These are phyloP conservation scores for Leptinotarsa juncta DNA, from an alignment of 2,888 invertebrate genomes.

Conservation along the genomic window DNA sequence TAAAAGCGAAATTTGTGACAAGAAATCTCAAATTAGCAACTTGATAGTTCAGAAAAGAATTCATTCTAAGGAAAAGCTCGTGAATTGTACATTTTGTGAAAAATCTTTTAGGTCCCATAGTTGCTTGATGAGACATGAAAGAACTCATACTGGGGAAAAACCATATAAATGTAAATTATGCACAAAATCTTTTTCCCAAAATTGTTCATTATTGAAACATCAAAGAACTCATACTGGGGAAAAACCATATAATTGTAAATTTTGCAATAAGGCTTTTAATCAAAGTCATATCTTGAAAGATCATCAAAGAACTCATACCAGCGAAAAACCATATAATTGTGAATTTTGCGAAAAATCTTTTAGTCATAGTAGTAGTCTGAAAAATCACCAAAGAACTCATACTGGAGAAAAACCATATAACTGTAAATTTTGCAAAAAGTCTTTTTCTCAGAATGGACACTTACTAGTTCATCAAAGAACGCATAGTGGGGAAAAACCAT, in stretches of 20 bases:
- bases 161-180: neutral
- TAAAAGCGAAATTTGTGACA: no score
- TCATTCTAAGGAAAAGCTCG: neutral
- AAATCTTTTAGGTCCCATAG: neutral
- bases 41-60: neutral
- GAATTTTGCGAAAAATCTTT: no score
- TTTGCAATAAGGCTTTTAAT: neutral
- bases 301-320: neutral
- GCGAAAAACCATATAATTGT: no score
- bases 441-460: no score
- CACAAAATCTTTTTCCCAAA: neutral
- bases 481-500: neutral
- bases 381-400: neutral
- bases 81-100: neutral
- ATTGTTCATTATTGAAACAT: neutral
- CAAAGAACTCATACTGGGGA: neutral
- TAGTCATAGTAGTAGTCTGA: no score
- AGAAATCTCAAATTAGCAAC: no score
- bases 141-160: no score
- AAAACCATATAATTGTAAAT: slow-evolving; percentile 2
- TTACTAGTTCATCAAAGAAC: neutral
- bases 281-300: neutral
- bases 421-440: neutral
- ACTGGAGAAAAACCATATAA: neutral
- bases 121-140: neutral